These are phyloP conservation scores for Vollenhovia emeryi DNA, from an alignment of 1,140 invertebrate genomes.

Conservation along the genomic window DNA sequence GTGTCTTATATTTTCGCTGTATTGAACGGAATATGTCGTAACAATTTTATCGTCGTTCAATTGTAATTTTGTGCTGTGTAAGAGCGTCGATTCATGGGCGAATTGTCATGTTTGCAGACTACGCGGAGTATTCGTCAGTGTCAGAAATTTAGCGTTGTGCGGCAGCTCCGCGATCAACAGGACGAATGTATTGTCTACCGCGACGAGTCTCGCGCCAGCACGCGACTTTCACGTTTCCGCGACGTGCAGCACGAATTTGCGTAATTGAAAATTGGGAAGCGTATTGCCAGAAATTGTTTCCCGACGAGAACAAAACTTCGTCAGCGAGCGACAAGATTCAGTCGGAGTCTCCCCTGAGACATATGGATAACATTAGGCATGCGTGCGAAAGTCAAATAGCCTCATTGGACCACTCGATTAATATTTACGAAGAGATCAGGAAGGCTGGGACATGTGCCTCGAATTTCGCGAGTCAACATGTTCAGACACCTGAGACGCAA, in stretches of 20 bases:
- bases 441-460: too few relatives aligned
- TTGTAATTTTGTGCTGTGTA: not conserved
- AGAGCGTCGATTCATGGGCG: not conserved
- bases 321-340: too few relatives aligned
- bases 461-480: too few relatives aligned
- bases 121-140: conserved; percentile 54
- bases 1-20: not conserved
- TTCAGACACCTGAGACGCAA: too few relatives aligned
- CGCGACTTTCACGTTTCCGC: conserved; percentile 31
- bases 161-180: not conserved
- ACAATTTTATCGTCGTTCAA: not conserved
- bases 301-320: too few relatives aligned
- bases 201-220: not conserved
- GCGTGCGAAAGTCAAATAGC: too few relatives aligned
- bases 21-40: not conserved
- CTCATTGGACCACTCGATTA: too few relatives aligned
- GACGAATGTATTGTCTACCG: not conserved
- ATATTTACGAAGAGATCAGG: too few relatives aligned
- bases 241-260: not conserved
- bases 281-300: too few relatives aligned
- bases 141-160: conserved; percentile 2
- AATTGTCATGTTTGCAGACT: conserved; percentile 43
- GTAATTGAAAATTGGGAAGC: too few relatives aligned
- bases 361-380: too few relatives aligned
- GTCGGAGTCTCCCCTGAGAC: too few relatives aligned